Evolutionary conservation across 2,888 invertebrate species (phyloP).

Genomic region (Limnephilus marmoratus): DNA sequence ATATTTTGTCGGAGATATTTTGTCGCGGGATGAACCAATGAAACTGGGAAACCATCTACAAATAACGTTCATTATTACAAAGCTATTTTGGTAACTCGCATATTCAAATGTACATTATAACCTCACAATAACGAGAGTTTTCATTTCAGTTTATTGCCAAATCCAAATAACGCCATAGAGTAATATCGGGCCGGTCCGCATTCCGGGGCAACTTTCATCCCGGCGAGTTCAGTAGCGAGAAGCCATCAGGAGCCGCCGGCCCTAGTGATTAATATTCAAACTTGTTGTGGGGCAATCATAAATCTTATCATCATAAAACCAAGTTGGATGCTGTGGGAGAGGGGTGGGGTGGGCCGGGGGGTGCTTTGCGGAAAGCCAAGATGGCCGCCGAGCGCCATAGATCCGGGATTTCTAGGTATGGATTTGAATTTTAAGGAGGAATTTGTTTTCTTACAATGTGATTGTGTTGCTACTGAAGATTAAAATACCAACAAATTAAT

Average conservation of each 20-base stretch:
- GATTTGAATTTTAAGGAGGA: not conserved
- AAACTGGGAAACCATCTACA: no score
- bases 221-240: slow-evolving; percentile 30
- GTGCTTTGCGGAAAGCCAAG: slow-evolving; percentile 37
- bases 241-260: slow-evolving; percentile 63
- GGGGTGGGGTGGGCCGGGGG: not conserved
- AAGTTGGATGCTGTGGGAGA: slow-evolving; percentile 2
- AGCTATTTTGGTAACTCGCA: not conserved
- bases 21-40: no score
- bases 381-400: slow-evolving; percentile 38
- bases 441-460: not conserved
- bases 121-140: not conserved
- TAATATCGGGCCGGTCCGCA: slow-evolving; percentile 36
- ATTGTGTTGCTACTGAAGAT: not conserved
- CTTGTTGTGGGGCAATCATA: slow-evolving; percentile 66
- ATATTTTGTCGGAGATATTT: no score
- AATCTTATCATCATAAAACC: slow-evolving; percentile 66
- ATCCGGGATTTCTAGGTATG: slow-evolving; percentile 16
- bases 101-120: not conserved
- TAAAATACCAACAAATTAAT: not conserved
- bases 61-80: not conserved
- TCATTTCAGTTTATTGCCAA: slow-evolving; percentile 10
- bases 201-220: not conserved
- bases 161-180: slow-evolving; percentile 22
- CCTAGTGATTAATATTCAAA: slow-evolving; percentile 66